Base-by-base conservation (phyloP, 2,113 vertebrate genomes). In the Prionailurus viverrinus region DNA sequence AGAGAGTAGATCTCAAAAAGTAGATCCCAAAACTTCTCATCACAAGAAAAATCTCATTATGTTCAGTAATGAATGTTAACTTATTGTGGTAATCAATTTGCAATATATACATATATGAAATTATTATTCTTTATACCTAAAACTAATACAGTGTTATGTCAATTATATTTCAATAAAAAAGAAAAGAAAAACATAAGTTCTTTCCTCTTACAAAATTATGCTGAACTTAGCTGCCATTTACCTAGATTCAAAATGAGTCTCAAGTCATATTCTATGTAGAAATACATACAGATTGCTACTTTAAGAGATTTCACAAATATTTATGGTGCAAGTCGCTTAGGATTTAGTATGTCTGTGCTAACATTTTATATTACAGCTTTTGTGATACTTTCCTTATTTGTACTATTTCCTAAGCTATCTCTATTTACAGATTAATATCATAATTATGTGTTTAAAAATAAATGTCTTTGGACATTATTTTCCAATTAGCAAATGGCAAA, bases 251-350 rank as follows among this genome's bases (percentile, higher is more conserved):
- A 27, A 33, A 21, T 84, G 55, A 80, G 27, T 80, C 55, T 11
- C 39, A 84, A 89, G 48, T 93, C 39, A 68, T 78, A 29, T 88
- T 78, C 16, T 78, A 55, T 48, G 68, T 86, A 93, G 51, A 97
- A 63, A 68, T 81, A 45, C 45, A 5, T 31, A 91, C 36, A 66
- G 95, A 66, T 66, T 78, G 63, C 29, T 93, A 78, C 31, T 89
- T 93, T 80, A 53, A 81, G 63, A 92, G 36, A 87, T 88, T 65
- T 91, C 23, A 93, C 36, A 69, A 91, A 69, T 48, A 45, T 81
- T 71, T 61, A 33, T 73, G 39, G 23, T 61, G 4, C 48, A 65
- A 18, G 7, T 81, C 91, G 36, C n/a, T 61, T 68, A 36, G 33
- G 41, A 48, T 73, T 86, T 14, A 19, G 63, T 91, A 4, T 76